phyloP scores from a whole-genome alignment of 2,113 vertebrate species.

The Plotosus lineatus region DNA sequence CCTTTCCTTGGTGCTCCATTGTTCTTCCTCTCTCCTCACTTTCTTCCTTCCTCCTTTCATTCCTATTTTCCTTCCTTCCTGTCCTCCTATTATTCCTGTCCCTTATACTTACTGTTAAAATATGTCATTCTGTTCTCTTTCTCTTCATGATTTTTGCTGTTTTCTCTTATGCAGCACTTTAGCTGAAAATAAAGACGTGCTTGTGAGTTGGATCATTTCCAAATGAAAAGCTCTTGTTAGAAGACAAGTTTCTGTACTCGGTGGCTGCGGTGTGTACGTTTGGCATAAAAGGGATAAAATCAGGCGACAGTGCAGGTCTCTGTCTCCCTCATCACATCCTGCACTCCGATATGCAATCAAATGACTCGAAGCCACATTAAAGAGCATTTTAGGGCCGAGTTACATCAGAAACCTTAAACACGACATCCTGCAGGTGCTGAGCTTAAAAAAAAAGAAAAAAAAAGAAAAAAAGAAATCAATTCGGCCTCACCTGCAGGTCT shows the following conservation, averaged over 20 bases:
- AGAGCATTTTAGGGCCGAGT: slow-evolving; percentile 10
- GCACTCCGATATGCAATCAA: slow-evolving; percentile 30
- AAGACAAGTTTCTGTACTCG: background rate
- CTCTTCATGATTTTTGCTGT: background rate
- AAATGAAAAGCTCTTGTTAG: background rate
- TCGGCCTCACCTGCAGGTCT: slow-evolving; percentile 33
- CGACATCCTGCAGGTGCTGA: slow-evolving; percentile 33
- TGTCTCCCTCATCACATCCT: slow-evolving; percentile 15
- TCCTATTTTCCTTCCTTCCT: background rate
- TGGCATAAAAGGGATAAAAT: slow-evolving; percentile 3
- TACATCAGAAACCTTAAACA: slow-evolving; percentile 32
- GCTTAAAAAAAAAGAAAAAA: slow-evolving; percentile 16
- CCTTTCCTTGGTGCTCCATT: too few species aligned
- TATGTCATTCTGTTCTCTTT: background rate
- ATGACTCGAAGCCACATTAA: slow-evolving; percentile 14
- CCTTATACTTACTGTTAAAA: background rate
- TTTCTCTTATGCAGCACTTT: background rate
- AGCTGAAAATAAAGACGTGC: background rate
- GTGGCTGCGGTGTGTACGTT: background rate
- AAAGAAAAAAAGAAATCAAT: slow-evolving; percentile 24
- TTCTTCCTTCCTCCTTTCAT: background rate
- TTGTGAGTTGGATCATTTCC: background rate
- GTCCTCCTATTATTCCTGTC: background rate
- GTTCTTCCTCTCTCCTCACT: background rate
- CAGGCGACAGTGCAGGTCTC: background rate